phyloP scores from a whole-genome alignment of 2,797 vertebrate genomes.

The Natrix natrix region DNA sequence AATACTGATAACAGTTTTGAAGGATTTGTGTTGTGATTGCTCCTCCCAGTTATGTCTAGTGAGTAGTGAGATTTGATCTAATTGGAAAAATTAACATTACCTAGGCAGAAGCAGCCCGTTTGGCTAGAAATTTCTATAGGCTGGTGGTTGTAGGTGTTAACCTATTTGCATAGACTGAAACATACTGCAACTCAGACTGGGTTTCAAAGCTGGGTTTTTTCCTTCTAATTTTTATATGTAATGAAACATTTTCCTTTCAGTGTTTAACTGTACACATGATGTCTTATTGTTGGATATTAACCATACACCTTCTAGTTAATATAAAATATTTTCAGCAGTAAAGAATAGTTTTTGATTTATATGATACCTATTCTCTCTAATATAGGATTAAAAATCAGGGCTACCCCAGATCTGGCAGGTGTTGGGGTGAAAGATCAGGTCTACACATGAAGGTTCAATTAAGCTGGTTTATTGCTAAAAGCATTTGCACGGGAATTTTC shows the following conservation, averaged over 20 bases:
- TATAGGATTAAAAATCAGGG: not conserved
- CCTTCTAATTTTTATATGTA: not conserved
- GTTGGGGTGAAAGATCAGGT: not conserved
- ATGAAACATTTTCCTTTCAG: not conserved
- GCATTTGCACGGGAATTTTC: not conserved
- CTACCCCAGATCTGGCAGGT: not conserved
- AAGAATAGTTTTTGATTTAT: not conserved
- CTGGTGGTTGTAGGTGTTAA: not conserved
- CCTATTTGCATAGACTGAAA: not conserved
- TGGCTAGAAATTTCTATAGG: not conserved
- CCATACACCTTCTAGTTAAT: not conserved
- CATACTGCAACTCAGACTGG: not conserved
- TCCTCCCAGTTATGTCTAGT: conserved; percentile 27
- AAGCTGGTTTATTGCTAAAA: not conserved
- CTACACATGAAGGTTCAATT: not conserved
- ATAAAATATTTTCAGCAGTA: not conserved
- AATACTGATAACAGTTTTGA: not conserved
- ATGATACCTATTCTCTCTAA: not conserved
- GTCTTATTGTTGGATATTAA: not conserved
- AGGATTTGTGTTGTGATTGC: conserved; percentile 12
- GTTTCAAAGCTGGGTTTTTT: not conserved
- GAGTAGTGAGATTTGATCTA: not conserved
- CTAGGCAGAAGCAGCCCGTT: not conserved
- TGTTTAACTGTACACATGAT: not conserved
- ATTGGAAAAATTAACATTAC: conserved; percentile 11